These are phyloP conservation scores for Euwallacea fornicatus DNA, from an alignment of 1,140 invertebrate species.

Conservation along the genomic window DNA sequence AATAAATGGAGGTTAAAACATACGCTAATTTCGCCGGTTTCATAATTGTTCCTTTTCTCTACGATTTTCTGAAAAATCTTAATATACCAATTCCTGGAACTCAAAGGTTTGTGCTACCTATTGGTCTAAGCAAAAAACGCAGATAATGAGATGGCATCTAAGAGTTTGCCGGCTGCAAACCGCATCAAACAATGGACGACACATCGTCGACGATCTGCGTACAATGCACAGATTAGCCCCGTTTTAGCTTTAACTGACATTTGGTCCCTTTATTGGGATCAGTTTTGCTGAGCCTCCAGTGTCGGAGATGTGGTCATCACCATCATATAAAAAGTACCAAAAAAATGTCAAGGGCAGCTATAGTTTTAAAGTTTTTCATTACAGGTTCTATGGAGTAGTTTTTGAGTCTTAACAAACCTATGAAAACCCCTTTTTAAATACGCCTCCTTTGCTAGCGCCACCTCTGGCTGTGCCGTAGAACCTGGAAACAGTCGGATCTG, in stretches of 20 bases:
- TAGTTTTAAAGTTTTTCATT: too few relatives aligned
- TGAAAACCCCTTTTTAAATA: too few relatives aligned
- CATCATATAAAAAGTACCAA: too few relatives aligned
- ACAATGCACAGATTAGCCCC: constrained; percentile 35
- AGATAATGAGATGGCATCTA: constrained; percentile 37
- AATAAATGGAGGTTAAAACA: too few relatives aligned
- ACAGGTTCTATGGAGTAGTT: too few relatives aligned
- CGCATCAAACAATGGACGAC: constrained; percentile 26
- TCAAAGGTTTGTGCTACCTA: neutral
- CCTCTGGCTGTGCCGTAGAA: too few relatives aligned
- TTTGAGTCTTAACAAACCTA: too few relatives aligned
- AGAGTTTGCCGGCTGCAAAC: constrained; percentile 36
- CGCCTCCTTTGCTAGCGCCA: too few relatives aligned
- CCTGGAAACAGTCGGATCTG: too few relatives aligned
- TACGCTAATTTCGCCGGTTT: too few relatives aligned
- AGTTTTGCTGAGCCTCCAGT: constrained; percentile 9
- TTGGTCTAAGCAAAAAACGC: constrained; percentile 22
- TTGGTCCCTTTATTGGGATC: constrained; percentile 36
- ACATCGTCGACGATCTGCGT: constrained; percentile 22
- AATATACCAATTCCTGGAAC: neutral
- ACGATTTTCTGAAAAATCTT: neutral
- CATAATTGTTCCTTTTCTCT: too few relatives aligned
- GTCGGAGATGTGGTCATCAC: neutral
- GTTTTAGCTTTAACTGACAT: constrained; percentile 32
- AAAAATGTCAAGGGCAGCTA: too few relatives aligned